Evolutionary conservation across 2,888 invertebrate species (phyloP).

Genomic region (Altica lythri): DNA sequence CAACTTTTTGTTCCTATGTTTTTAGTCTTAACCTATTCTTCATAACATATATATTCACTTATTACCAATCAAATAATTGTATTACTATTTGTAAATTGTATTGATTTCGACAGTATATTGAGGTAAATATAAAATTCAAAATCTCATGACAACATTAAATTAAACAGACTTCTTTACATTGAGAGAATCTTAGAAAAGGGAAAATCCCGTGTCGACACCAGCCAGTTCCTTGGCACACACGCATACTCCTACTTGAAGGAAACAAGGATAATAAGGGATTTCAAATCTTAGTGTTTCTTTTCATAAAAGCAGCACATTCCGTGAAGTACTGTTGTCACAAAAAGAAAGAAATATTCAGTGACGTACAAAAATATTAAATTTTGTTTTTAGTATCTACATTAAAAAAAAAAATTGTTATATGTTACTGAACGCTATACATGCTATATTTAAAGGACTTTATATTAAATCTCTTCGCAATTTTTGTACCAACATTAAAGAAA

Average conservation of each 20-base stretch:
- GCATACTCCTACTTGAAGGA: constrained; percentile 42
- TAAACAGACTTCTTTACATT: constrained; percentile 48
- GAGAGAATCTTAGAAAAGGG: constrained; percentile 30
- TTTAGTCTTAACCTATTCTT: too few species aligned
- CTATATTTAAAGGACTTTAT: too few species aligned
- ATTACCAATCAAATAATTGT: too few species aligned
- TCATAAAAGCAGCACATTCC: constrained; percentile 42
- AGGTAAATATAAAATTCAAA: background rate
- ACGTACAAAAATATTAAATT: constrained; percentile 13
- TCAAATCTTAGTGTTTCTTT: constrained; percentile 44
- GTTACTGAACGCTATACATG: background rate
- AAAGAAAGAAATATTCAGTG: constrained; percentile 32
- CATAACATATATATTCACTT: too few species aligned
- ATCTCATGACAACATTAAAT: constrained; percentile 33
- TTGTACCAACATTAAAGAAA: too few species aligned
- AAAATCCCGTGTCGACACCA: constrained; percentile 53
- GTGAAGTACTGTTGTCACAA: constrained; percentile 39
- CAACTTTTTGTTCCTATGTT: too few species aligned
- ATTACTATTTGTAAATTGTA: too few species aligned
- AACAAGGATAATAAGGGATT: constrained; percentile 51
- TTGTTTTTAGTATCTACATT: background rate
- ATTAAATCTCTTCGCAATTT: too few species aligned
- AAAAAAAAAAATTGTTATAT: constrained; percentile 1
- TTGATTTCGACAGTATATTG: too few species aligned
- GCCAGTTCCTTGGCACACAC: constrained; percentile 51